Evolutionary conservation across 1,140 invertebrate species (phyloP), one percentile per base, ranked within the genome.

Genomic region (Euura saliciscinereae): DNA sequence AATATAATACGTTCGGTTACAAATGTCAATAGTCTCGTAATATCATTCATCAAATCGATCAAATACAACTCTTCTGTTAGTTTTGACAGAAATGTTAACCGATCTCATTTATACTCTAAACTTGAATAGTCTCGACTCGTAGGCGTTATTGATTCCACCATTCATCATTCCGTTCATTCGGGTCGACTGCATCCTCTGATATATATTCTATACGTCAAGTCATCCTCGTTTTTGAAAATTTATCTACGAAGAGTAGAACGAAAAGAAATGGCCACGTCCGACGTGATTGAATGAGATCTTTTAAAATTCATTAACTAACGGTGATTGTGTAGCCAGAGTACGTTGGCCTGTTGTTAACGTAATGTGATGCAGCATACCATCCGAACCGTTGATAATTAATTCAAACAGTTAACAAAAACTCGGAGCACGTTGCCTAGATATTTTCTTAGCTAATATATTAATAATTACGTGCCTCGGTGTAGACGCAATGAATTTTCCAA

Each of bases 341-440:
- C 66, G 43, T 67, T 67, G 66, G 66, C 66, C 66, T 67, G 66
- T 5, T 67, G 43, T 3, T 44, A 67, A 44, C 28, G 43, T 44
- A 44, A 67, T 67, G 43, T 44, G 42, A 67, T 67, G 10, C 66
- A 10, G 10, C 66, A 10, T 67, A 67, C 66, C 13, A 64, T 64
- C 28, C 42, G 11, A 44, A 67, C 3, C 66, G 66, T 67, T 67
- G 13, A 67, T 67, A 67, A 67, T 67, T 67, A 67, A 67, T 67
- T 11, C 43, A 42, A 10, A 67, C 42, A 8, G 8, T 42, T 44
- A 6, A 67, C 66, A 67, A 67, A 44, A 67, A 67, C 43, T 42
- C 4, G 8, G 28, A 8, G 43, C 43, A 28, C 28, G 28, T 28
- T 44, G 28, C 66, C 13, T 28, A 44, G 8, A 67, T 67, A 42